Percentiles rank a stretch among this genome's conserved stretches.
These are phyloP conservation scores for Globodera rostochiensis DNA, from an alignment of 1,140 invertebrate species.

Conservation along the genomic window DNA sequence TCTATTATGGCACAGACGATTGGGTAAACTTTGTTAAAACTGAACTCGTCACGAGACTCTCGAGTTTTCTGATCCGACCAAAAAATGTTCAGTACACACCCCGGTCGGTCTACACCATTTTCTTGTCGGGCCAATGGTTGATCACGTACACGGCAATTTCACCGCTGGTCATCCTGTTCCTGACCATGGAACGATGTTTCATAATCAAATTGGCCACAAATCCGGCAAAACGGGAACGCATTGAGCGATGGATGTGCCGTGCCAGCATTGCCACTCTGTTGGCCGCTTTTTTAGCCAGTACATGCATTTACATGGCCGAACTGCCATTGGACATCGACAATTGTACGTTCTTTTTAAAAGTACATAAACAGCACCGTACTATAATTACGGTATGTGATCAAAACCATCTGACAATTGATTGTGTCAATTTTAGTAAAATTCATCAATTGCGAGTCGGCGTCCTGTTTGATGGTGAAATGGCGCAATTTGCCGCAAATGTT, in stretches of 20 bases:
- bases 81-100: no score
- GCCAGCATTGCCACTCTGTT: not conserved
- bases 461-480: not conserved
- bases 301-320: not conserved
- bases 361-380: no score
- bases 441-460: not conserved
- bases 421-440: not conserved
- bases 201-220: not conserved
- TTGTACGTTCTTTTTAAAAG: not conserved
- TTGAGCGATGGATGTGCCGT: not conserved
- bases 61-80: no score
- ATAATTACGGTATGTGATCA: no score
- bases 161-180: slow-evolving; percentile 4
- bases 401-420: no score
- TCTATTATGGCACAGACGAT: not conserved
- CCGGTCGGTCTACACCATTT: not conserved
- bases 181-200: slow-evolving; percentile 6
- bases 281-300: not conserved
- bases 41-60: no score
- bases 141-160: not conserved
- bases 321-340: not conserved
- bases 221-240: not conserved
- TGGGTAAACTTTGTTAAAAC: no score
- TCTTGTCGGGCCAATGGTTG: not conserved
- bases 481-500: not conserved